phyloP scores from a whole-genome alignment of 1,140 invertebrate genomes.

The Ceratosolen solmsi region DNA sequence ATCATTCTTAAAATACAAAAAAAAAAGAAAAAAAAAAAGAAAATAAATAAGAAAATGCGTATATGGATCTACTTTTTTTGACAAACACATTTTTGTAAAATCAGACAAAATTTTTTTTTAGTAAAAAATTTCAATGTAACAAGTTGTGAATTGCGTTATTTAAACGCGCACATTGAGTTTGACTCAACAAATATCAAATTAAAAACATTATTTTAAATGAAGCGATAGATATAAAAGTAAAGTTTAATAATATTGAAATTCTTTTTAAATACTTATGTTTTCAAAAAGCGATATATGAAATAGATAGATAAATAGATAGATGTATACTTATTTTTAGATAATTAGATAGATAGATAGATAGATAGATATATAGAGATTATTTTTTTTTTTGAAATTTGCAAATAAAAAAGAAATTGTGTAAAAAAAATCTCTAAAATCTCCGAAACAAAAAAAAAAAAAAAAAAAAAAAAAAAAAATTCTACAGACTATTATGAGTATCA shows the following conservation, averaged over 20 bases:
- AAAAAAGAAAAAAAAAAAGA: constrained; percentile 23
- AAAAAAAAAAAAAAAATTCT: constrained; percentile 49
- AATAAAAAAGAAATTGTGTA: neutral
- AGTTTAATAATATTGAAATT: constrained; percentile 12
- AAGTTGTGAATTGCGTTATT: neutral
- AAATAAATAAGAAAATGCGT: constrained; percentile 22
- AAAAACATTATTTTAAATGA: constrained; percentile 21
- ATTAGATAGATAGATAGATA: too few species aligned
- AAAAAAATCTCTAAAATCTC: neutral
- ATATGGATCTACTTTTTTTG: constrained; percentile 7
- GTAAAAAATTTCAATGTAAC: constrained; percentile 38
- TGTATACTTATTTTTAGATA: too few species aligned
- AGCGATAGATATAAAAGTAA: constrained; percentile 27
- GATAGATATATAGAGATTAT: neutral
- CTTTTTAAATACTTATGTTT: constrained; percentile 30
- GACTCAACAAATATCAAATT: constrained; percentile 7
- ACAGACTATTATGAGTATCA: constrained; percentile 49
- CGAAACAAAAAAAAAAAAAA: too few species aligned
- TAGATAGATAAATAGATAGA: too few species aligned
- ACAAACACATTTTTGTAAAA: constrained; percentile 41
- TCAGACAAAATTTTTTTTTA: constrained; percentile 5
- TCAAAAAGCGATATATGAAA: neutral
- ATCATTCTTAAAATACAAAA: neutral
- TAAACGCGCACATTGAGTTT: neutral
- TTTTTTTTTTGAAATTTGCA: constrained; percentile 16